A percentile compares a stretch with the other conserved stretches of the same genome.
These are phyloP conservation scores for Dendronephthya gigantea DNA, from an alignment of 64 coral and sea anemone species.

Conservation along the genomic window DNA sequence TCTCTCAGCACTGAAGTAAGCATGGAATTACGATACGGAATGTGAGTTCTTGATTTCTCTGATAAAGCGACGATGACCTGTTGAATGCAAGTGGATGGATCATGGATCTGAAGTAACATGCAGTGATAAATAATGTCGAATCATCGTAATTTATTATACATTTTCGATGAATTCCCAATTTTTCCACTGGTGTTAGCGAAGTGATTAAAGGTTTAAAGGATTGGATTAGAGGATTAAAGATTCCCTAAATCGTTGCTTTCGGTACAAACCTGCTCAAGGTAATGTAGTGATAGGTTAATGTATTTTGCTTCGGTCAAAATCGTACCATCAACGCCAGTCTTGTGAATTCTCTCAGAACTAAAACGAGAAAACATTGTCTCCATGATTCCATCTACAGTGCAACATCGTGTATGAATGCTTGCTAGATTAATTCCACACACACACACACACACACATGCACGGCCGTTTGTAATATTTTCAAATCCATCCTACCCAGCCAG, in stretches of 20 bases:
- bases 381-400: too few relatives aligned
- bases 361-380: neutral
- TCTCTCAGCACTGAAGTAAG: slow-evolving; percentile 31
- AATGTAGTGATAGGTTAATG: slow-evolving; percentile 91
- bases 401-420: too few relatives aligned
- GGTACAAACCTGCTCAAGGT: slow-evolving; percentile 68
- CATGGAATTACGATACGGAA: slow-evolving; percentile 38
- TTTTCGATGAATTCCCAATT: too few relatives aligned
- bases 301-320: slow-evolving; percentile 92
- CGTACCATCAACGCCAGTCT: slow-evolving; percentile 78
- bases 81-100: too few relatives aligned
- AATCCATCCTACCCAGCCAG: slow-evolving; percentile 66
- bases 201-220: too few relatives aligned
- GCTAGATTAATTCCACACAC: neutral
- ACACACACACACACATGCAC: too few relatives aligned
- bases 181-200: too few relatives aligned
- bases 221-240: too few relatives aligned
- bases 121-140: neutral
- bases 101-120: too few relatives aligned
- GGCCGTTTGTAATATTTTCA: too few relatives aligned
- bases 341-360: slow-evolving; percentile 81
- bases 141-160: too few relatives aligned
- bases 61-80: slow-evolving; percentile 55
- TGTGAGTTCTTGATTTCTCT: slow-evolving; percentile 38
- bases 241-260: too few relatives aligned